Base-by-base conservation (phyloP, 2,797 vertebrate genomes). In the Alcedo quadribrachys region DNA sequence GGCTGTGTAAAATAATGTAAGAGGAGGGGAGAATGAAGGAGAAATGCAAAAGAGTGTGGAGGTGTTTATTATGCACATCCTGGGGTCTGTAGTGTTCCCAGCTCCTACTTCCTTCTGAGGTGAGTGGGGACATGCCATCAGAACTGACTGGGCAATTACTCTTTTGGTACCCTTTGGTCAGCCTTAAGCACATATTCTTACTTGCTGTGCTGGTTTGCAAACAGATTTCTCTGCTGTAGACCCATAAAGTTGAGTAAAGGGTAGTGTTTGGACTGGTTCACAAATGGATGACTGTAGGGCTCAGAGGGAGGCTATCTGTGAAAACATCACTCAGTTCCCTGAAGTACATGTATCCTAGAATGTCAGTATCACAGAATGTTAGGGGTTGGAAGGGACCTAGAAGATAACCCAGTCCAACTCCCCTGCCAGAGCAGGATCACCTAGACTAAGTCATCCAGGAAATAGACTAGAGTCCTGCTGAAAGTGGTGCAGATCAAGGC, bases 121-220 rank as follows among this genome's bases (percentile, higher is more conserved):
- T 42, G 21, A 14, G 8, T 70, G 27, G 37, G 17, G 54, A 60
- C 1, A 2, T 45, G n/a, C 37, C n/a, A 20, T 20, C 0, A 1
- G 14, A 25, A 55, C 12, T 42, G 30, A 57, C n/a, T 15, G 11
- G 74, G 6, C n/a, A 55, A 8, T 60, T 30, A 10, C 6, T 5
- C 5, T 61, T 45, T 68, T 0, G 0, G 20, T 24, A 27, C 7
- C 7, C 11, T 65, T 51, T 11, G 2, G 16, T 27, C 2, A 1
- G 9, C 13, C 57, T 53, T 22, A 48, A 53, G 25, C 19, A 63
- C 24, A n/a, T 76, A 51, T 53, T 79, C 48, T 69, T 73, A 6
- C 35, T 91, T 90, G 9, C 9, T 77, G 3, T 77, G 20, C 28
- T 74, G 48, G 8, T 86, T 61, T 84, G 35, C 65, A 79, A 55